Evolutionary conservation across 2,113 vertebrate genomes (phyloP).

Genomic region (Gambusia holbrooki): DNA sequence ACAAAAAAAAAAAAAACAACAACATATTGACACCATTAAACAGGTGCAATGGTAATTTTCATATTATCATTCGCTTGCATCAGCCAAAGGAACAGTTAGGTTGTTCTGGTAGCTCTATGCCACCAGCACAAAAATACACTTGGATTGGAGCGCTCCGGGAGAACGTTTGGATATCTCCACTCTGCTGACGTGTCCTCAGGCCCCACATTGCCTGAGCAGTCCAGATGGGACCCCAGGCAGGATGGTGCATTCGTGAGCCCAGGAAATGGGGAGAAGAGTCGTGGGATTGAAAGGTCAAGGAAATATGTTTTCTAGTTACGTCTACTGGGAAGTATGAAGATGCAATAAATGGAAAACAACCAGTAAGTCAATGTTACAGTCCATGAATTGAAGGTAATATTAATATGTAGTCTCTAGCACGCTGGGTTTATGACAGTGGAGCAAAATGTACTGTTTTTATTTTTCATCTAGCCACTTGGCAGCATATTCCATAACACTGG

Average conservation of each 20-base stretch:
- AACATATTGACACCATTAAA: not conserved
- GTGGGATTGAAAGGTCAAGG: not conserved
- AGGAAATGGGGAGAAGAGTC: not conserved
- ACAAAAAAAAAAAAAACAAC: not conserved
- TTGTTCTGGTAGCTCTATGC: not conserved
- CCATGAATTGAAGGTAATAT: too few relatives aligned
- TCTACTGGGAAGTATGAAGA: not conserved
- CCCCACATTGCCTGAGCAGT: not conserved
- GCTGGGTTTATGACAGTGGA: too few relatives aligned
- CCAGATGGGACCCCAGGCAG: not conserved
- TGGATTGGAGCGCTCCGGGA: not conserved
- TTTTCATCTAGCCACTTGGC: too few relatives aligned
- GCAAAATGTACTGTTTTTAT: too few relatives aligned
- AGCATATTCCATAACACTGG: too few relatives aligned
- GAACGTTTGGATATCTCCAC: not conserved
- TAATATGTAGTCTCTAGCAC: too few relatives aligned
- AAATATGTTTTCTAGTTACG: not conserved
- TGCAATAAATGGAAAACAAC: too few relatives aligned
- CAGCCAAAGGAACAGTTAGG: not conserved
- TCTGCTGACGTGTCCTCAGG: slow-evolving; percentile 5
- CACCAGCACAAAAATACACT: not conserved
- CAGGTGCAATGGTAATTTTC: not conserved
- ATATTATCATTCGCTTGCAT: not conserved
- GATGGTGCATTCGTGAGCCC: not conserved
- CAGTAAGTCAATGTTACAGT: too few relatives aligned